These are phyloP conservation scores for Nomia melanderi DNA, from an alignment of 1,140 invertebrate species.

Conservation along the genomic window DNA sequence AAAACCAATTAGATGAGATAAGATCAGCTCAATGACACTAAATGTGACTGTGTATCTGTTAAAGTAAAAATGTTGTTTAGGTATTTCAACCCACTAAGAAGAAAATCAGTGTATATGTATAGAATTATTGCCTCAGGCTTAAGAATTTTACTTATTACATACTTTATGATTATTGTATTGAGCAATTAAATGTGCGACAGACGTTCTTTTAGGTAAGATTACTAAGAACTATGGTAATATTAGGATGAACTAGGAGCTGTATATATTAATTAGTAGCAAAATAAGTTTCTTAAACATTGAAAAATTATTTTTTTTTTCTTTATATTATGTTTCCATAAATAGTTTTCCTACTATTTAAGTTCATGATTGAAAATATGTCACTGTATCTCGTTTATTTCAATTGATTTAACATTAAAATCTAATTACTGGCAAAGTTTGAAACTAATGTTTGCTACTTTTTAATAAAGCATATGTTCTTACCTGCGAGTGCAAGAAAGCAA, in stretches of 20 bases:
- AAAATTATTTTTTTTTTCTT: not conserved
- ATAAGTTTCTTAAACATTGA: not conserved
- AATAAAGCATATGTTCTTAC: constrained; percentile 50
- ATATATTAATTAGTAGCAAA: constrained; percentile 57
- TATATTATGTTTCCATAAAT: not conserved
- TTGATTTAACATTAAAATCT: not conserved
- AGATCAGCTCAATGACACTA: constrained; percentile 78
- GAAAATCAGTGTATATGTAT: constrained; percentile 68
- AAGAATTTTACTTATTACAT: constrained; percentile 66
- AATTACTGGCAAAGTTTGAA: not conserved
- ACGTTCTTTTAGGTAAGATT: constrained; percentile 60
- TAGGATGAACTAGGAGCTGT: constrained; percentile 33
- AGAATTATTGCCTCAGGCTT: constrained; percentile 66
- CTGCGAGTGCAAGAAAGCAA: constrained; percentile 51
- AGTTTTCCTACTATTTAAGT: not conserved
- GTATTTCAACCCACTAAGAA: constrained; percentile 66
- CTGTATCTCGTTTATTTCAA: not conserved
- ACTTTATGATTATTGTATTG: constrained; percentile 64
- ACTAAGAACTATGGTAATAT: constrained; percentile 56
- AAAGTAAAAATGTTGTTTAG: constrained; percentile 65
- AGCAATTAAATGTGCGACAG: constrained; percentile 63
- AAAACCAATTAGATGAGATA: constrained; percentile 65
- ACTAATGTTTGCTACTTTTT: constrained; percentile 52
- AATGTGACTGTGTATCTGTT: constrained; percentile 70
- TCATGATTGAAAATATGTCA: constrained; percentile 17